These are phyloP conservation scores for Antitype chi DNA, from an alignment of 2,888 invertebrate genomes.

Conservation along the genomic window DNA sequence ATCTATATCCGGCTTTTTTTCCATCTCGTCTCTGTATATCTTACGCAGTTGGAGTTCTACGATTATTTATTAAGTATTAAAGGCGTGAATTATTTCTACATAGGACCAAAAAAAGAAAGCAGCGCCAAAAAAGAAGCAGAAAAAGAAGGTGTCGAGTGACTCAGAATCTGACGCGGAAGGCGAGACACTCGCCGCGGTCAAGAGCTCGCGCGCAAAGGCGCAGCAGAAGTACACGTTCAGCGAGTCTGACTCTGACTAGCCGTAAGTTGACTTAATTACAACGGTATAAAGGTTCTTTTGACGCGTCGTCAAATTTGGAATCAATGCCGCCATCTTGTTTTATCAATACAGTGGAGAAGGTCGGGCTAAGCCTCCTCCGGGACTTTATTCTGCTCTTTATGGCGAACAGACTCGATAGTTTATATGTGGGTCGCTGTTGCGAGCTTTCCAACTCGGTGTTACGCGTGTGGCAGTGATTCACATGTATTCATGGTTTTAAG, in stretches of 20 bases:
- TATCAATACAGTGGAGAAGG: no score
- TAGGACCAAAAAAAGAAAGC: slow-evolving; percentile 82
- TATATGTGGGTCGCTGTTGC: no score
- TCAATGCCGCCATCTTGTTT: no score
- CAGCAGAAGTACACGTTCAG: slow-evolving; percentile 86
- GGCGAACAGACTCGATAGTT: no score
- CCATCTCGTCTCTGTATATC: background rate
- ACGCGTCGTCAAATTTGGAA: no score
- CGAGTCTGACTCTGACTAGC: slow-evolving; percentile 81
- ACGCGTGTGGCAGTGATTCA: no score
- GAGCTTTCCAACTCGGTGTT: no score
- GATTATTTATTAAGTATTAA: background rate
- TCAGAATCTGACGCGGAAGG: slow-evolving; percentile 73
- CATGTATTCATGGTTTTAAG: no score
- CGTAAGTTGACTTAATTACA: slow-evolving; percentile 9
- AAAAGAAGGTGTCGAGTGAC: slow-evolving; percentile 79
- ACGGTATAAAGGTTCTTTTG: no score
- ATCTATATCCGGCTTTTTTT: background rate
- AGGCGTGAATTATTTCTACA: background rate
- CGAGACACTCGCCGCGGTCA: slow-evolving; percentile 55
- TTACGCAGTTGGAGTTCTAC: background rate
- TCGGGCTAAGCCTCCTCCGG: no score
- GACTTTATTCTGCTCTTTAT: no score
- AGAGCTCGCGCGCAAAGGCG: slow-evolving; percentile 74
- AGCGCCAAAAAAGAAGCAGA: slow-evolving; percentile 84